Evolutionary conservation across 37 sponge, comb jelly and placozoan species (phyloP).

Genomic region (Chondrilla cf. caribensis): DNA sequence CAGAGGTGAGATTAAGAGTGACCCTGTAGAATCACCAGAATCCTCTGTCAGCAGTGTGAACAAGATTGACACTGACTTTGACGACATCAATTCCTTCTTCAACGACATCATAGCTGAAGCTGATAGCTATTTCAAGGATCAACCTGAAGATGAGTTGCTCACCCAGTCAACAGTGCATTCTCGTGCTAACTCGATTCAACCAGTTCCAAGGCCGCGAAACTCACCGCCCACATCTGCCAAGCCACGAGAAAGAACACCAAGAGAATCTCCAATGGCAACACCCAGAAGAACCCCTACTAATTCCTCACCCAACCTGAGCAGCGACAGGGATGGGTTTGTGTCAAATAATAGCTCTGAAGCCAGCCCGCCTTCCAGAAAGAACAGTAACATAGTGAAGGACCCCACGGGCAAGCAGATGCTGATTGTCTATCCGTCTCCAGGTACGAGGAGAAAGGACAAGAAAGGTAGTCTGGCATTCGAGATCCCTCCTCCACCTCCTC

Average conservation of each 20-base stretch:
- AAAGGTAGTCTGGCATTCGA: conserved; percentile 38
- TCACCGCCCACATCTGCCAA: not conserved
- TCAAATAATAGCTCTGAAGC: not conserved
- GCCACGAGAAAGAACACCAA: not conserved
- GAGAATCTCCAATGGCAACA: not conserved
- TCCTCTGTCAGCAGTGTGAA: not conserved
- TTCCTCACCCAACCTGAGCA: not conserved
- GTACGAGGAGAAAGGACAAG: not conserved
- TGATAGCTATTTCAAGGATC: not conserved
- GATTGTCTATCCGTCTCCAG: conserved; percentile 51
- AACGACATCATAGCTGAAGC: conserved; percentile 12
- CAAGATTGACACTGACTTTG: not conserved
- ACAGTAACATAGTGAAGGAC: not conserved
- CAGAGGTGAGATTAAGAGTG: not conserved
- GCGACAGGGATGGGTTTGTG: not conserved
- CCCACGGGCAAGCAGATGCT: conserved; percentile 21
- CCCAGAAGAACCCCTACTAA: not conserved
- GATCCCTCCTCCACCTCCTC: conserved; percentile 64
- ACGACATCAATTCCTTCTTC: conserved; percentile 11
- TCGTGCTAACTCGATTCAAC: not conserved
- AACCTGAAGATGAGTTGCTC: not conserved
- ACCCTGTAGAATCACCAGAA: not conserved
- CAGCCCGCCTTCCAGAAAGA: not conserved
- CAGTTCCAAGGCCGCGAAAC: not conserved
- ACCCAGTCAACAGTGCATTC: not conserved